These are phyloP conservation scores for Sus scrofa DNA, from an alignment of 2,113 vertebrate species.

Conservation along the genomic window T2T-Sscrofa CM000812.6:158175501-158176000, in stretches of 20 bases:
- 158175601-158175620: too few species aligned
- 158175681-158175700: too few species aligned
- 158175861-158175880: too few species aligned
- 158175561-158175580: too few species aligned
- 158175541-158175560: too few species aligned
- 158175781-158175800: not conserved
- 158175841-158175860: too few species aligned
- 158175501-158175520: too few species aligned
- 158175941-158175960: not conserved
- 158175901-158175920: not conserved
- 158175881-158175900: not conserved
- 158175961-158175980: not conserved
- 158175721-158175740: not conserved
- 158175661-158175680: not conserved
- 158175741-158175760: too few species aligned
- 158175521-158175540: too few species aligned
- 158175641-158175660: not conserved
- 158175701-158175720: not conserved
- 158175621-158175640: not conserved
- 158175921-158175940: accelerated
- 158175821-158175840: not conserved
- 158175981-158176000: not conserved
- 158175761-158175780: not conserved
- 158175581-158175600: too few species aligned
- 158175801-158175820: not conserved